phyloP scores from a whole-genome alignment of 2,888 invertebrate genomes.

The Antheraea yamamai region DNA sequence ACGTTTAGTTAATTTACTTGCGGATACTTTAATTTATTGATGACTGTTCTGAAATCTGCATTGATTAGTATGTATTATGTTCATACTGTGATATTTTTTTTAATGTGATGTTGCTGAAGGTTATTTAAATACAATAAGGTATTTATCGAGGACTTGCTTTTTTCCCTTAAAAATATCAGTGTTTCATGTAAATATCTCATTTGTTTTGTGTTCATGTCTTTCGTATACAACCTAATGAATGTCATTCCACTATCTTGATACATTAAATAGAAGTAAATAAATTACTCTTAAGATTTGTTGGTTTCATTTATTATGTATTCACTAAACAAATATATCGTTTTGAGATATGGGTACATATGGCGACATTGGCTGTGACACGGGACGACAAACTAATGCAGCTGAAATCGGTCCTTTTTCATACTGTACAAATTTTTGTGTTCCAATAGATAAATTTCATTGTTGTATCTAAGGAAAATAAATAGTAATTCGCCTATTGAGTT shows the following conservation, averaged over 20 bases:
- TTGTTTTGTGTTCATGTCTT: conserved; percentile 22
- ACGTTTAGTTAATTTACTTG: conserved; percentile 49
- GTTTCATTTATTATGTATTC: neutral
- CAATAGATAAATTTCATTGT: too few species aligned
- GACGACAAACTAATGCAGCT: too few species aligned
- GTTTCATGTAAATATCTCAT: conserved; percentile 17
- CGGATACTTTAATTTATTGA: conserved; percentile 52
- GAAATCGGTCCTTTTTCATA: too few species aligned
- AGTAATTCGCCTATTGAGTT: too few species aligned
- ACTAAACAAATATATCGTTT: neutral
- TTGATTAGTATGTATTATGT: conserved; percentile 48
- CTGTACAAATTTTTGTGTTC: too few species aligned
- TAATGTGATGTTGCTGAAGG: conserved; percentile 66
- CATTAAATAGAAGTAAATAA: conserved; percentile 27
- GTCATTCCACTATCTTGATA: conserved; percentile 47
- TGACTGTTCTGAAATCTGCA: conserved; percentile 35
- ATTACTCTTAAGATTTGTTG: neutral
- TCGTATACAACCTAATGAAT: conserved; percentile 28
- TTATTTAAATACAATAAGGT: conserved; percentile 50
- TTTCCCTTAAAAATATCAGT: conserved; percentile 25
- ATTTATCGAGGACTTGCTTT: conserved; percentile 39
- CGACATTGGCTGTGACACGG: too few species aligned
- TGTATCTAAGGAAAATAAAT: too few species aligned
- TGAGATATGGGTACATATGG: too few species aligned
- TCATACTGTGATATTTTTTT: conserved; percentile 77